Evolutionary conservation across 2,888 invertebrate species (phyloP), one percentile per base, ranked within the genome.

Genomic region (Cosmia pyralina): DNA sequence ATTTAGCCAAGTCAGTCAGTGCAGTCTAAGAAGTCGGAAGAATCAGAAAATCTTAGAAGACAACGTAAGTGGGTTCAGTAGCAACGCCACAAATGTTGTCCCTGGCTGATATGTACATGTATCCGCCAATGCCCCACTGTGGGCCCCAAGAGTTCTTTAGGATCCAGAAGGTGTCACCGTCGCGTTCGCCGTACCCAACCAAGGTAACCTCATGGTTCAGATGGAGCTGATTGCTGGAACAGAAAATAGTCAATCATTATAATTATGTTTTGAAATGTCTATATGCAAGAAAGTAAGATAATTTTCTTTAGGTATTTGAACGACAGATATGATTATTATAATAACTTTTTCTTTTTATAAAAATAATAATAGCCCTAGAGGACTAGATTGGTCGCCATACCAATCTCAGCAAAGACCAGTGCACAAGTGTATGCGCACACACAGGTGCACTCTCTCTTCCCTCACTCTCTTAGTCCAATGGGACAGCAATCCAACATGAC

Each of bases 131-230:
- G 46, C 99, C 99, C 99, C 99, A 99, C 85, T 98, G 97, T 44
- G 98, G 98, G 0, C 99, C 99, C 98, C 99, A 99, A 0, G 99
- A 99, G 94, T 99, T 99, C 95, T 99, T 99, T 15, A 99, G 95
- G 72, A 99, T 96, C 99, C 99, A 99, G 94, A 98, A 99, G n/a
- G 97, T 97, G 85, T 98, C 97, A 6, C 98, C 98, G 83, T 98
- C 97, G 62, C 98, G 94, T 28, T 96, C 96, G 17, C 99, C 99
- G 92, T 98, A 99, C 0, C 98, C 99, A 4, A 99, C 99, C 66
- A 98, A 97, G 69, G 99, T 94, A 0, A 99, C 99, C 57, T 98
- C 98, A 91, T 99, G 99, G 94, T 99, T 98, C 68, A 99, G 91
- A 5, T 96, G 92, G 62, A 97, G 97, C 46, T 97, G 94, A 50